Evolutionary conservation across 2,888 invertebrate genomes (phyloP).

Genomic region (Chymomyza amoena): DNA sequence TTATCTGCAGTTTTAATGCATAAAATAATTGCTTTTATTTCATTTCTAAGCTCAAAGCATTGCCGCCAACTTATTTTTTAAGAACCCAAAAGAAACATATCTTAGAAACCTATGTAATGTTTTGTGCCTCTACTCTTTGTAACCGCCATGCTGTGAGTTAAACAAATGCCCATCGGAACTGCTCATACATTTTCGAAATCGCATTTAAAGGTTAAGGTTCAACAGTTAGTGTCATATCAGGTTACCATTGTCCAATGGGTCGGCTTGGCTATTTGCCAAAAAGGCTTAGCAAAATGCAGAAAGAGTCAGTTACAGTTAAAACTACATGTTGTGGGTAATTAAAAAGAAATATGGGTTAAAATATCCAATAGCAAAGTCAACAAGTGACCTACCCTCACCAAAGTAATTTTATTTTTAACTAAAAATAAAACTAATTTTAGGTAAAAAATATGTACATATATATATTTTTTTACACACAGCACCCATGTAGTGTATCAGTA

Average conservation of each 20-base stretch:
- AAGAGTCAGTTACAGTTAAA: neutral
- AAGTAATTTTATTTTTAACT: neutral
- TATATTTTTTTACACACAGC: too few species aligned
- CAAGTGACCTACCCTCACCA: neutral
- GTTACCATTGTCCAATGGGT: slow-evolving; percentile 22
- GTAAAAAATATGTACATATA: neutral
- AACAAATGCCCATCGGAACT: slow-evolving; percentile 60
- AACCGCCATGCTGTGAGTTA: neutral
- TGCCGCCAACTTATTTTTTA: neutral
- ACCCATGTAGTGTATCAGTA: slow-evolving; percentile 23
- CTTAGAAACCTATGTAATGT: neutral
- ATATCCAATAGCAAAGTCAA: neutral
- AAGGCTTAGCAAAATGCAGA: slow-evolving; percentile 41
- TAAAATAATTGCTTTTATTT: neutral
- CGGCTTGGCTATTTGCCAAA: slow-evolving; percentile 39
- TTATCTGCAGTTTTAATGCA: too few species aligned
- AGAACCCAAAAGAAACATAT: neutral
- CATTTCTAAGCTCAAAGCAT: neutral
- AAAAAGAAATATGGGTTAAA: slow-evolving; percentile 44
- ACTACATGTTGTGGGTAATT: slow-evolving; percentile 35
- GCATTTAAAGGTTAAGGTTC: slow-evolving; percentile 68
- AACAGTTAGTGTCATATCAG: slow-evolving; percentile 61
- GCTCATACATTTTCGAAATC: slow-evolving; percentile 70
- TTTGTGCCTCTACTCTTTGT: neutral
- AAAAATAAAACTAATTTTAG: neutral